Base-by-base conservation (phyloP, 2,113 vertebrate species). In the Scytalopus superciliaris region DNA sequence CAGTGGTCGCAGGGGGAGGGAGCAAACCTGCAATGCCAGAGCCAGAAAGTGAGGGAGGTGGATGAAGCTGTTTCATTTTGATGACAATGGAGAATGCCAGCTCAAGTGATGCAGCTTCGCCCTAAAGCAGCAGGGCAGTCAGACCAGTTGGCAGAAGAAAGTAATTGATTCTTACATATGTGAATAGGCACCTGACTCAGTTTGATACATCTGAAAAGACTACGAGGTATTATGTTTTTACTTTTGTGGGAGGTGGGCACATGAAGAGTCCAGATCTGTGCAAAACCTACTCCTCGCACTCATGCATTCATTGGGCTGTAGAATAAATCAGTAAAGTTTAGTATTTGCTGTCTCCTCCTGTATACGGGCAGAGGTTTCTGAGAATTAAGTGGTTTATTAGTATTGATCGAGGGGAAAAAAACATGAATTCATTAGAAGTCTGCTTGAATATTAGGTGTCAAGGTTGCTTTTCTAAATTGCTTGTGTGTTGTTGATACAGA, bases 221-320 rank as follows among this genome's bases (percentile, higher is more conserved):
- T 31, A 5, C 0, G 0, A 31, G 12, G 4, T 53, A 33, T 16
- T 49, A 40, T 9, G 49, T 44, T 44, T 30, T 66, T 23, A 25
- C 22, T 87, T 62, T 22, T 12, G 4, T 50, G 33, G 3, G 21
- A 44, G 7, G 8, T 60, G 39, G 28, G 45, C 40, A 80, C 14
- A n/a, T 49, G 52, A 35, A 0, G 0, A 68, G 49, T 59, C 28
- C 62, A 57, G 15, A 30, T 53, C 49, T 90, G 57, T 3, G 9
- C 59, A 92, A 82, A 84, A 63, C 12, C 30, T 55, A 14, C 5
- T 68, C 16, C 57, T 83, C 39, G 25, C 37, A 7, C 45, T 52
- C 12, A 1, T 12, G 7, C 7, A 1, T 85, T 85, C 17, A 1
- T 8, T 84, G 31, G 23, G 39, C 45, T 55, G 9, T 39, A 76